Conservation (phyloP, 2,888 invertebrate genomes). For the Ectemnius continuus region DNA sequence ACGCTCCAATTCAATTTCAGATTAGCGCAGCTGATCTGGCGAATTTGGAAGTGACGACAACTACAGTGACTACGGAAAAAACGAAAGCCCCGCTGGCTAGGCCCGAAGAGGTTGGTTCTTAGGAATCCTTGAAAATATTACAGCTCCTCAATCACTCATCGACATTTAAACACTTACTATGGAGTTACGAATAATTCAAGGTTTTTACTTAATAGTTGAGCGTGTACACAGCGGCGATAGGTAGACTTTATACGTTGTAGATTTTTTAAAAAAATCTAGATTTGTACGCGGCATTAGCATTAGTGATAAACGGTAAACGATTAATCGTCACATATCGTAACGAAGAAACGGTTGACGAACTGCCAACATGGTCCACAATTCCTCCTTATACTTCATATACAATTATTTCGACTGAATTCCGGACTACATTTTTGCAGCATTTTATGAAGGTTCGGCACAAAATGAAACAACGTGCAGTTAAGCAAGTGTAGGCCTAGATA, state of each 20-base stretch:
- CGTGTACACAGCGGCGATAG: constrained; percentile 70
- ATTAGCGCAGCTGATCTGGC: constrained; percentile 76
- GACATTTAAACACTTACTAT: constrained; percentile 35
- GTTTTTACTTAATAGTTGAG: constrained; percentile 53
- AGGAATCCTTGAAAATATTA: constrained; percentile 52
- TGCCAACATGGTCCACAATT: constrained; percentile 38
- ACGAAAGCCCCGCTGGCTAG: constrained; percentile 74
- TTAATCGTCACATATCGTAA: constrained; percentile 30
- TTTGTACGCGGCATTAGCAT: constrained; percentile 67
- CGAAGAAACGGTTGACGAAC: constrained; percentile 32
- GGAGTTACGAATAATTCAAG: constrained; percentile 44
- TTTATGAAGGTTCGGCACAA: neutral
- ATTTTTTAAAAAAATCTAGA: constrained; percentile 72
- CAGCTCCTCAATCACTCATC: constrained; percentile 35
- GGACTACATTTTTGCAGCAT: neutral
- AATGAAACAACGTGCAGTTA: constrained; percentile 8
- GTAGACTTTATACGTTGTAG: constrained; percentile 67
- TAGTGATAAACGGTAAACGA: constrained; percentile 44
- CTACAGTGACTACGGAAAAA: constrained; percentile 75
- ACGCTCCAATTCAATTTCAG: constrained; percentile 59
- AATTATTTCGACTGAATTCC: constrained; percentile 27
- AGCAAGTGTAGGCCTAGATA: constrained; percentile 48
- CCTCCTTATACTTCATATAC: constrained; percentile 32
- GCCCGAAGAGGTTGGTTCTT: constrained; percentile 75
- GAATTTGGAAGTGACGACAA: constrained; percentile 74